A percentile compares a stretch with the other conserved stretches of the same genome.
phyloP scores from a whole-genome alignment of 2,113 vertebrate genomes.

The Microcebus griseorufus region DNA sequence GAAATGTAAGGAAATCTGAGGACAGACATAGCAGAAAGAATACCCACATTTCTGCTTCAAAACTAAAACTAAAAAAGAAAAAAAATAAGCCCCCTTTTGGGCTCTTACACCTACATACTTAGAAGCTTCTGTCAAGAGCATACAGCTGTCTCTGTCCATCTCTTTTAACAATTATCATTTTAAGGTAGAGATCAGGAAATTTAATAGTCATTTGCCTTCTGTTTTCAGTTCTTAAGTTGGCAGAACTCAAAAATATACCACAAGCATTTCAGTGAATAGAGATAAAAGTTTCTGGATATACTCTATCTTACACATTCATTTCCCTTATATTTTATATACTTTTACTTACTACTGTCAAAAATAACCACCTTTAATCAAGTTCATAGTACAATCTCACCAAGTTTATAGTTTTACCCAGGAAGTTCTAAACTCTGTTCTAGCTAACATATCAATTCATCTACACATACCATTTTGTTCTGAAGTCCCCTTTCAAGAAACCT shows the following conservation, averaged over 20 bases:
- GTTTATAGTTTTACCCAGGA: neutral
- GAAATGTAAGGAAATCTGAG: conserved; percentile 2
- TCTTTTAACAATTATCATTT: conserved; percentile 43
- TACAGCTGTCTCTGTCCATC: neutral
- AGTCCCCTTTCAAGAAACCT: neutral
- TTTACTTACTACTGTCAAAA: conserved; percentile 43
- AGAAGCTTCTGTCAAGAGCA: conserved; percentile 47
- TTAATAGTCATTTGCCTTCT: conserved; percentile 39
- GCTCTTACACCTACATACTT: conserved; percentile 14
- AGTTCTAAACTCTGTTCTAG: neutral
- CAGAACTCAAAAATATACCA: conserved; percentile 41
- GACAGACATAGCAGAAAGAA: conserved; percentile 45
- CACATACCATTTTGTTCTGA: conserved; percentile 4
- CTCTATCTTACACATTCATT: neutral
- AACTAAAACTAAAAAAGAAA: conserved; percentile 37
- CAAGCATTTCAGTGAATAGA: conserved; percentile 26
- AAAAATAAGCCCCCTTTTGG: neutral
- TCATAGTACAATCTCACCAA: neutral
- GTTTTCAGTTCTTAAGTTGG: conserved; percentile 24
- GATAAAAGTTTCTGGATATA: conserved; percentile 29
- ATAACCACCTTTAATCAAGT: neutral
- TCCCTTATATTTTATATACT: conserved; percentile 36
- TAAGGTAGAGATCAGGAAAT: conserved; percentile 13
- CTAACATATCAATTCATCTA: conserved; percentile 6
- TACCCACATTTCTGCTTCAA: conserved; percentile 56